phyloP scores from a whole-genome alignment of 2,888 invertebrate genomes.

The Coecobrya sp. region DNA sequence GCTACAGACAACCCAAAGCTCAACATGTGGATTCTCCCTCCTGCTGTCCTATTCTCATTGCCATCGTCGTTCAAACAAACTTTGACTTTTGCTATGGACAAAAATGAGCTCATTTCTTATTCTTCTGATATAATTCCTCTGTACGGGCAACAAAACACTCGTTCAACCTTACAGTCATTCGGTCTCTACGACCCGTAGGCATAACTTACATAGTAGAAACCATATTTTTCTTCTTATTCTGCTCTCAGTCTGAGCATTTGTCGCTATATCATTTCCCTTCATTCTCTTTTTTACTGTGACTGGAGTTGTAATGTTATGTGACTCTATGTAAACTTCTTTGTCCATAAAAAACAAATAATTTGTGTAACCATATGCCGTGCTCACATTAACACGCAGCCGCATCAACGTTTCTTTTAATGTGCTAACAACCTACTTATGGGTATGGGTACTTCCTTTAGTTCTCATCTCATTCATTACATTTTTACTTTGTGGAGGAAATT shows the following conservation, averaged over 20 bases:
- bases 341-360: no score
- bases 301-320: no score
- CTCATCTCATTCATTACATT: no score
- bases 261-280: background rate
- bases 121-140: no score
- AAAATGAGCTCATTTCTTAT: constrained; percentile 10
- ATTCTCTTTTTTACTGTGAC: background rate
- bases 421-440: background rate
- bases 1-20: background rate
- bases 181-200: no score
- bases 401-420: constrained; percentile 19
- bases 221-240: no score
- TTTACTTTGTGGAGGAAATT: no score
- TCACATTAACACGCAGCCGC: background rate
- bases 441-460: background rate
- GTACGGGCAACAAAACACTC: no score
- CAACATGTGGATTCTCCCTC: constrained; percentile 55
- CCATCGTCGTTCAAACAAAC: background rate
- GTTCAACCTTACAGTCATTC: no score
- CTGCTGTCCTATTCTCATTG: constrained; percentile 1
- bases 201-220: no score
- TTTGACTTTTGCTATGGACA: background rate
- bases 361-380: background rate
- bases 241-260: no score
- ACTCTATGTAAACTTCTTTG: no score